phyloP scores from a whole-genome alignment of 2,113 vertebrate species.

The Oceanodroma tethys region DNA sequence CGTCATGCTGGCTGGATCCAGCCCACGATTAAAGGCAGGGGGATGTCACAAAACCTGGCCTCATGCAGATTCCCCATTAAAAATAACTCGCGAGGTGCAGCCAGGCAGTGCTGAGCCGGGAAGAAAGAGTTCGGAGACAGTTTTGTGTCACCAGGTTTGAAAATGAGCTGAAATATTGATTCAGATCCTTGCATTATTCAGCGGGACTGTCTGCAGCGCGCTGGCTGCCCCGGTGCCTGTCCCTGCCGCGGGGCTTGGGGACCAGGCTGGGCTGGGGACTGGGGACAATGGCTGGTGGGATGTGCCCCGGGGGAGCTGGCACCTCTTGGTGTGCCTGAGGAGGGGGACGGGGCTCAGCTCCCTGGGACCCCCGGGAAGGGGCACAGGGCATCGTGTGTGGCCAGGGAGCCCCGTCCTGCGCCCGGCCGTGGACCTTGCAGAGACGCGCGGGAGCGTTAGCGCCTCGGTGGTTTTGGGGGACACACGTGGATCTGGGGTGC shows the following conservation, averaged over 20 bases:
- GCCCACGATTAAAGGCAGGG: slow-evolving; percentile 9
- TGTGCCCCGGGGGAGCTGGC: neutral
- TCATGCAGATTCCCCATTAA: slow-evolving; percentile 37
- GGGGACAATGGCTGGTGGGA: neutral
- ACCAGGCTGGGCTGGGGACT: neutral
- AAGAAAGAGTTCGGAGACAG: slow-evolving; percentile 33
- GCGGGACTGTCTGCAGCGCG: neutral
- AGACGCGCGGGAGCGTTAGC: neutral
- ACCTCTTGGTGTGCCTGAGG: neutral
- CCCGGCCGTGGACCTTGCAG: rapidly evolving
- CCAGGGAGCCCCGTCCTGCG: rapidly evolving
- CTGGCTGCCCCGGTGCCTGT: neutral
- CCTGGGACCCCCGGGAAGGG: neutral
- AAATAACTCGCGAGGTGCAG: slow-evolving; percentile 13
- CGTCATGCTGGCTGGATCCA: neutral
- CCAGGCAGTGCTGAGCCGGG: neutral
- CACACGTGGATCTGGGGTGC: neutral
- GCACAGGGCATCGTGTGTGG: neutral
- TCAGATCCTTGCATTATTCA: slow-evolving; percentile 21
- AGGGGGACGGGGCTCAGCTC: rapidly evolving
- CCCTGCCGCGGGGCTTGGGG: rapidly evolving
- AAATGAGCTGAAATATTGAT: slow-evolving; percentile 48
- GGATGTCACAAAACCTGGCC: neutral
- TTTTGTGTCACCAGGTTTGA: slow-evolving; percentile 38
- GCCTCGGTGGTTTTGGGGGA: neutral